Conservation (phyloP, 2,888 invertebrate genomes). For the Drosophila multiciliata region DNA sequence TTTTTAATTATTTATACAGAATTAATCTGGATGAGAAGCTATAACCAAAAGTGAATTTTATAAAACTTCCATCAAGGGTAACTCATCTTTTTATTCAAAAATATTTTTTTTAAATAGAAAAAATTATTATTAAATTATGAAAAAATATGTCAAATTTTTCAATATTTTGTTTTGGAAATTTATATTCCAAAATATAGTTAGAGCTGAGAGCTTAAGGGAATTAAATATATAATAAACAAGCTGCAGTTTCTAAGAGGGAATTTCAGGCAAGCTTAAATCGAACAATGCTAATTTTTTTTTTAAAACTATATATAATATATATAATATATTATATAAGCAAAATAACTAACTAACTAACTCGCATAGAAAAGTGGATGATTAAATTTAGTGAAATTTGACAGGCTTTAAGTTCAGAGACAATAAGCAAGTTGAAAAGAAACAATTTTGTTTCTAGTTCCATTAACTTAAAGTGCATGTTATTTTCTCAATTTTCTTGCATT, state of each 20-base stretch:
- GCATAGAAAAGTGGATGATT: background rate
- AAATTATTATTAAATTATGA: too few relatives aligned
- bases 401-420: background rate
- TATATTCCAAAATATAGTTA: too few relatives aligned
- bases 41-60: background rate
- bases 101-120: too few relatives aligned
- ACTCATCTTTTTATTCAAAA: background rate
- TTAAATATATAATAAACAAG: background rate
- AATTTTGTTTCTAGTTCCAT: background rate
- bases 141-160: background rate
- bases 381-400: background rate
- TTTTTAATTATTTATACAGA: background rate
- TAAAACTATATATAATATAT: background rate
- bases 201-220: background rate
- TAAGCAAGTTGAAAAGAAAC: background rate
- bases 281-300: rapidly evolving
- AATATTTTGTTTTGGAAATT: background rate
- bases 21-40: background rate
- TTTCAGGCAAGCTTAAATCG: background rate
- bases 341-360: background rate
- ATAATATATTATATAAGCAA: background rate
- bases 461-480: background rate
- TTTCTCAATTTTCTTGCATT: constrained; percentile 5
- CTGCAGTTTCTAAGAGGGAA: background rate
- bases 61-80: background rate